A percentile compares a stretch with the other conserved stretches of the same genome.
These are phyloP conservation scores for Bradypodion ventrale DNA, from an alignment of 2,797 vertebrate species.

Conservation along the genomic window DNA sequence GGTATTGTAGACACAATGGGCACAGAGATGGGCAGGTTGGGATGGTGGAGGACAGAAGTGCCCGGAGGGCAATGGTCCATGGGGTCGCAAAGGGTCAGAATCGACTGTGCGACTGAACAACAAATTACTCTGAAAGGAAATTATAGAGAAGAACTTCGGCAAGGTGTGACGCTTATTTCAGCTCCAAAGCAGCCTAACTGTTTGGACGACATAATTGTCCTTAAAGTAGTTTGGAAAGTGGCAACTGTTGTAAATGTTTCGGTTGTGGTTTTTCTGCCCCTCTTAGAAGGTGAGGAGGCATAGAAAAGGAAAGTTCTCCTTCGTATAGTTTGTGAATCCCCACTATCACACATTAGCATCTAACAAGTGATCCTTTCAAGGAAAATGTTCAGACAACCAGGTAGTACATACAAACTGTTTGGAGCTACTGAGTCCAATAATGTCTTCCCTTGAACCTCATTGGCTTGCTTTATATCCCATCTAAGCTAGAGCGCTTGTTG, in stretches of 20 bases:
- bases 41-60: too few species aligned
- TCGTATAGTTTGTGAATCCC: too few species aligned
- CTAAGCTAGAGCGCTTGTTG: constrained; percentile 42
- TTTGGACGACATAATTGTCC: rapidly evolving
- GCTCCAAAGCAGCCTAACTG: background rate
- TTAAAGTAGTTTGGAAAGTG: background rate
- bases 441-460: constrained; percentile 29
- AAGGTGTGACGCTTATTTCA: rapidly evolving
- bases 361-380: background rate
- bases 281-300: background rate
- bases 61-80: too few species aligned
- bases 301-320: background rate
- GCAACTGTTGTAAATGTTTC: background rate
- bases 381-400: background rate
- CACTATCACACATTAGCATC: background rate
- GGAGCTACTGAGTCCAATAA: constrained; percentile 20
- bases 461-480: constrained; percentile 29
- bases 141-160: background rate
- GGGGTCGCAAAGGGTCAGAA: too few species aligned
- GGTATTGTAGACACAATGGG: too few species aligned
- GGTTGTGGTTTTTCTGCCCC: background rate
- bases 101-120: too few species aligned
- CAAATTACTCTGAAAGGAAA: background rate
- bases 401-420: background rate
- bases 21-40: too few species aligned